Base-by-base conservation (phyloP, 2,888 invertebrate genomes). In the Toxonevra muliebris region DNA sequence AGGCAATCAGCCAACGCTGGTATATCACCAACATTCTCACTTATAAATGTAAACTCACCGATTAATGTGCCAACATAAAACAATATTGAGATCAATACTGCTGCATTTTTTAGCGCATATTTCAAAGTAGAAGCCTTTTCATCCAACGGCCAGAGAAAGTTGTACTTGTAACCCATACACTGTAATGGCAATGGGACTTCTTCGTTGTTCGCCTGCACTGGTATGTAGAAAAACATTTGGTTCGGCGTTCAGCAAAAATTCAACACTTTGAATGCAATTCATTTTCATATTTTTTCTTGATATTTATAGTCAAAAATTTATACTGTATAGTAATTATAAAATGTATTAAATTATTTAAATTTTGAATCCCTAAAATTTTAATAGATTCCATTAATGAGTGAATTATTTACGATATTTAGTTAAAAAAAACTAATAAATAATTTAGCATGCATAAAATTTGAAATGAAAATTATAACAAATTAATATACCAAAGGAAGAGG, bases 121-220 rank as follows among this genome's bases (percentile, higher is more conserved):
- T 65, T 55, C n/a, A 57, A 60, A 12, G 19, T 1, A 1, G 66
- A 41, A n/a, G 69, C 66, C 5, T 59, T 50, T 17, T 57, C 62
- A 7, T 68, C 60, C 43, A 70, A 58, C 2, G 72, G 74, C 73
- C 75, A 75, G 12, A 74, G 58, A 63, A 69, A 73, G 62, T 72
- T 73, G 7, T 50, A 41, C 52, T 75, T 73, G 50, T 70, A 74
- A 45, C 66, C 61, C 41, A 40, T 52, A 30, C 66, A 69, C 8
- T 73, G 72, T 10, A 66, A 11, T 1, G 71, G 69, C 41, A 64
- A 12, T 20, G 19, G 12, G 11, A 57, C 17, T 1, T 40, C 48
- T 7, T 55, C 12, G 10, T 40, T 48, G 15, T 48, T 19, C 9
- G 30, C 45, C 40, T 57, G 57, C 13, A 50, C 15, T n/a, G 64